A percentile compares a stretch with the other conserved stretches of the same genome.
Evolutionary conservation across 2,888 invertebrate species (phyloP).

Genomic region (Mamestra brassicae): DNA sequence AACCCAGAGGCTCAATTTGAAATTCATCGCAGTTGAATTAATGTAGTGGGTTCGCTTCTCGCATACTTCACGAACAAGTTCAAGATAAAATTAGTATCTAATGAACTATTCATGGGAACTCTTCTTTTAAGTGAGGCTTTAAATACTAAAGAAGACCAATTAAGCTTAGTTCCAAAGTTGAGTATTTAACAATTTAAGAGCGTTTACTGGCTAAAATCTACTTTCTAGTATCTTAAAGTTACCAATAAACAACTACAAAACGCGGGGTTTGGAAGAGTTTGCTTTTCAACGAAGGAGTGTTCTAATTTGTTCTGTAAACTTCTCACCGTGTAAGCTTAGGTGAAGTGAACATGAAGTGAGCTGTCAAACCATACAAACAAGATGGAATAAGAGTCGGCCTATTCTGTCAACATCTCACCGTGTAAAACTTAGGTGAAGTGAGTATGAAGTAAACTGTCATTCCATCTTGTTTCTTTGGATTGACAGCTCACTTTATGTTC

Average conservation of each 20-base stretch:
- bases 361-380: too few relatives aligned
- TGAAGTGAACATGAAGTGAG: too few relatives aligned
- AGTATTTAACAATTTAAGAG: neutral
- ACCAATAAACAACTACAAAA: too few relatives aligned
- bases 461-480: too few relatives aligned
- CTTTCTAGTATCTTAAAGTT: neutral
- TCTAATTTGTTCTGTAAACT: too few relatives aligned
- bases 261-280: neutral
- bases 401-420: too few relatives aligned
- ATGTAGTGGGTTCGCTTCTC: constrained; percentile 43
- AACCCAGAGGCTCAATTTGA: constrained; percentile 26
- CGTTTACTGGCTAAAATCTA: neutral
- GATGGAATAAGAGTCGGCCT: too few relatives aligned
- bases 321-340: too few relatives aligned
- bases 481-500: too few relatives aligned
- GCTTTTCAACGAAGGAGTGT: too few relatives aligned
- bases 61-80: constrained; percentile 33
- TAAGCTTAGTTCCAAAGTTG: constrained; percentile 17
- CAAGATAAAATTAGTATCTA: constrained; percentile 43
- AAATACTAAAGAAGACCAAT: constrained; percentile 9
- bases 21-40: constrained; percentile 53
- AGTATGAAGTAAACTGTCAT: too few relatives aligned
- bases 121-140: constrained; percentile 27
- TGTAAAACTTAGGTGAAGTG: too few relatives aligned
- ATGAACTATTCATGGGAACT: constrained; percentile 49